phyloP scores from a whole-genome alignment of 2,797 vertebrate genomes.

The Synanceia verrucosa region DNA sequence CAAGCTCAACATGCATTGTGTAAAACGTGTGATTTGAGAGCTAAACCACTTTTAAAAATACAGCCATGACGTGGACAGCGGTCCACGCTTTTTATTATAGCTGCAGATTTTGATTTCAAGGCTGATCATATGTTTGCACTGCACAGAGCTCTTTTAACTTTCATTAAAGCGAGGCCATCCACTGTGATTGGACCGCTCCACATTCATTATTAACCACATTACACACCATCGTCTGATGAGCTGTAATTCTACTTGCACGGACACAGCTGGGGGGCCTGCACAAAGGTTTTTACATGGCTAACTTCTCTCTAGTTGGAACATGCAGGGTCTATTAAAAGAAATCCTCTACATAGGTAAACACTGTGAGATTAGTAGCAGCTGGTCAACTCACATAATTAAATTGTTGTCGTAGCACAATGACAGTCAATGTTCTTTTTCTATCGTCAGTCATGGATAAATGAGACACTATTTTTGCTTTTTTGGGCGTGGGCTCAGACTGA shows the following conservation, averaged over 20 bases:
- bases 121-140: constrained; percentile 39
- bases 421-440: constrained; percentile 49
- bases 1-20: constrained; percentile 51
- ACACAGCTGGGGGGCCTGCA: constrained; percentile 44
- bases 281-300: constrained; percentile 47
- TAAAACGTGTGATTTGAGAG: constrained; percentile 48
- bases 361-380: constrained; percentile 71
- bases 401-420: constrained; percentile 62
- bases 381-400: constrained; percentile 68
- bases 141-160: constrained; percentile 35
- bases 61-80: constrained; percentile 1
- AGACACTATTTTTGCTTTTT: constrained; percentile 56
- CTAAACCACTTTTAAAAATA: constrained; percentile 58
- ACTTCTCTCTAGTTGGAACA: constrained; percentile 44
- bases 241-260: constrained; percentile 45
- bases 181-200: constrained; percentile 31
- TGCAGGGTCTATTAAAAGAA: constrained; percentile 67
- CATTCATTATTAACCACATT: constrained; percentile 53
- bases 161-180: constrained; percentile 36
- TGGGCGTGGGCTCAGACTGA: constrained; percentile 38
- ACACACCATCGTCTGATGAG: constrained; percentile 45
- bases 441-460: constrained; percentile 60
- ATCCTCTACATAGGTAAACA: constrained; percentile 62
- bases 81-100: constrained; percentile 22
- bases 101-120: constrained; percentile 38